phyloP scores from a whole-genome alignment of 2,888 invertebrate species.

The Diploptera punctata region DNA sequence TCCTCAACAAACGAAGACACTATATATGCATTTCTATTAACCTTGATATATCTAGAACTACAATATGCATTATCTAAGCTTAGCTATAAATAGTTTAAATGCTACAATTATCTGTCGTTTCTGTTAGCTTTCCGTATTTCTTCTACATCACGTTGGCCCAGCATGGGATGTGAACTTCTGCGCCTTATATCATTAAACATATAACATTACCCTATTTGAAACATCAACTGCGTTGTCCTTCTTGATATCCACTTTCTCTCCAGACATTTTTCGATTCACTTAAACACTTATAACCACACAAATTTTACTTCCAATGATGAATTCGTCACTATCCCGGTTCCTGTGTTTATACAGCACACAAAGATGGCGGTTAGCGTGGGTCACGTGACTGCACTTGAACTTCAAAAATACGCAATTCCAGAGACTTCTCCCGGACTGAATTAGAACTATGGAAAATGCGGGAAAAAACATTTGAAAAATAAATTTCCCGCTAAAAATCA shows the following conservation, averaged over 20 bases:
- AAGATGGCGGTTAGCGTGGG: conserved; percentile 69
- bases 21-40: not conserved
- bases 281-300: conserved; percentile 53
- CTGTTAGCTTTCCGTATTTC: conserved; percentile 41
- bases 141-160: conserved; percentile 44
- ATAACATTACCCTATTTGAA: conserved; percentile 53
- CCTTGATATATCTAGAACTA: not conserved
- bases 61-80: not conserved
- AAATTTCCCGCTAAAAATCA: too few relatives aligned
- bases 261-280: conserved; percentile 52
- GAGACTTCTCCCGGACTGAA: conserved; percentile 25
- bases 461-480: too few relatives aligned
- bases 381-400: conserved; percentile 58
- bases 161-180: conserved; percentile 42
- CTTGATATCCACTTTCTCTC: conserved; percentile 54
- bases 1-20: conserved; percentile 23
- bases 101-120: conserved; percentile 25
- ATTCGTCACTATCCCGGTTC: conserved; percentile 37
- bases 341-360: conserved; percentile 62
- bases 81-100: not conserved
- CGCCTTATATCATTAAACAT: conserved; percentile 18
- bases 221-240: conserved; percentile 56
- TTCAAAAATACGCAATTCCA: conserved; percentile 36
- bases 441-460: too few relatives aligned
- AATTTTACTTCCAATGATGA: conserved; percentile 48